Evolutionary conservation across 2,888 invertebrate species (phyloP).

Genomic region (Thelaira solivaga): DNA sequence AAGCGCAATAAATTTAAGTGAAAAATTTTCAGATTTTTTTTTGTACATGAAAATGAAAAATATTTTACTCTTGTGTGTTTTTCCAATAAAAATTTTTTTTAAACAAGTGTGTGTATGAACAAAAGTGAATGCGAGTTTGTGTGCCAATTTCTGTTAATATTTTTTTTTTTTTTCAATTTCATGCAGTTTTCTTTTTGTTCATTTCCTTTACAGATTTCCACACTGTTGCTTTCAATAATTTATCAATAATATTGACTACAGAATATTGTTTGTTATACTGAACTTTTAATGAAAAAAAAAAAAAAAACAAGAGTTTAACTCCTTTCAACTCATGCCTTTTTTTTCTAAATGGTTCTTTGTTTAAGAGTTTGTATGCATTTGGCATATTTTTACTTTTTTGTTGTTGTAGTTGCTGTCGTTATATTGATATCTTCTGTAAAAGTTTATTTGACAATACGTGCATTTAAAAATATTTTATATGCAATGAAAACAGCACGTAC

Average conservation of each 20-base stretch:
- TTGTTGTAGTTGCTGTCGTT: slow-evolving; percentile 6
- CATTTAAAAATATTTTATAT: slow-evolving; percentile 9
- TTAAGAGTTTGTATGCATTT: background rate
- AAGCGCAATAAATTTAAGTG: too few relatives aligned
- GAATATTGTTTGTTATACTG: slow-evolving; percentile 26
- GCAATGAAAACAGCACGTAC: slow-evolving; percentile 31
- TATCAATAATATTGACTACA: slow-evolving; percentile 33
- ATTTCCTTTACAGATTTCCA: background rate
- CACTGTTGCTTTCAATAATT: slow-evolving; percentile 15
- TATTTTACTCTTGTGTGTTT: too few relatives aligned
- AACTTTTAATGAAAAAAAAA: slow-evolving; percentile 24
- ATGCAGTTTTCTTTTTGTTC: background rate
- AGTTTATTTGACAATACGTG: slow-evolving; percentile 20
- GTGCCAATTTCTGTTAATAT: too few relatives aligned
- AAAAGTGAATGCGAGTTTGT: too few relatives aligned
- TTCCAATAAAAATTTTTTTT: too few relatives aligned
- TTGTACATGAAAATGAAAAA: too few relatives aligned
- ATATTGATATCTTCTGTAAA: slow-evolving; percentile 11
- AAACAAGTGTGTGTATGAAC: too few relatives aligned
- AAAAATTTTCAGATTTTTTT: too few relatives aligned
- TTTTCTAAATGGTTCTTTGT: background rate
- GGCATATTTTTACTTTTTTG: background rate
- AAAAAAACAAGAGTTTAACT: background rate
- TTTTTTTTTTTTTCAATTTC: too few relatives aligned
- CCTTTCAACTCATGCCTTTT: background rate